These are phyloP conservation scores for Grus americana DNA, from an alignment of 2,113 vertebrate species.

Conservation along the genomic window DNA sequence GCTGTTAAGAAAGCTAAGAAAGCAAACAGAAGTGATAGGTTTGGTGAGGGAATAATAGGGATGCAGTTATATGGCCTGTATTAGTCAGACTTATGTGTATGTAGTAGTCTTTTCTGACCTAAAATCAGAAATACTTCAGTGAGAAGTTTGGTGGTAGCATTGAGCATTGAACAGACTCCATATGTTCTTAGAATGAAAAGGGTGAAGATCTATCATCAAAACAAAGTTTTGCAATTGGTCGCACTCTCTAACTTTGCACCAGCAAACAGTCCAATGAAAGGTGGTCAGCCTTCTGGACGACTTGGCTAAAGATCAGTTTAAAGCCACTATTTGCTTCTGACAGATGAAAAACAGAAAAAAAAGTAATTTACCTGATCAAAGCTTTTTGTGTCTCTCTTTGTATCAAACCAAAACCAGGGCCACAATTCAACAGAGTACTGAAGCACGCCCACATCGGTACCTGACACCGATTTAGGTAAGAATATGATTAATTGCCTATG, in stretches of 20 bases:
- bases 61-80: neutral
- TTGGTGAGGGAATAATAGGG: neutral
- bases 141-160: neutral
- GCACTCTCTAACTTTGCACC: neutral
- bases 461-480: neutral
- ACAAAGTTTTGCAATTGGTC: neutral
- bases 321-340: neutral
- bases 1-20: neutral
- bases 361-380: neutral
- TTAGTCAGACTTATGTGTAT: neutral
- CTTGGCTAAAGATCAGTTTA: neutral
- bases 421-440: neutral
- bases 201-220: neutral
- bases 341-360: neutral
- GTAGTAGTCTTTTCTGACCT: neutral
- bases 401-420: neutral
- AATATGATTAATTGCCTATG: neutral
- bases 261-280: neutral
- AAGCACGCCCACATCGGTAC: too few species aligned
- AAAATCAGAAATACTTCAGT: neutral
- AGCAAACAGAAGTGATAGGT: neutral
- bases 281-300: neutral
- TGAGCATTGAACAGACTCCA: neutral
- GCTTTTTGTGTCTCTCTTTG: neutral
- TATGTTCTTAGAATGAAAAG: neutral